These are phyloP conservation scores for Rambutsinella grinnellia DNA, from an alignment of 2,888 invertebrate genomes.

Conservation along the genomic window DNA sequence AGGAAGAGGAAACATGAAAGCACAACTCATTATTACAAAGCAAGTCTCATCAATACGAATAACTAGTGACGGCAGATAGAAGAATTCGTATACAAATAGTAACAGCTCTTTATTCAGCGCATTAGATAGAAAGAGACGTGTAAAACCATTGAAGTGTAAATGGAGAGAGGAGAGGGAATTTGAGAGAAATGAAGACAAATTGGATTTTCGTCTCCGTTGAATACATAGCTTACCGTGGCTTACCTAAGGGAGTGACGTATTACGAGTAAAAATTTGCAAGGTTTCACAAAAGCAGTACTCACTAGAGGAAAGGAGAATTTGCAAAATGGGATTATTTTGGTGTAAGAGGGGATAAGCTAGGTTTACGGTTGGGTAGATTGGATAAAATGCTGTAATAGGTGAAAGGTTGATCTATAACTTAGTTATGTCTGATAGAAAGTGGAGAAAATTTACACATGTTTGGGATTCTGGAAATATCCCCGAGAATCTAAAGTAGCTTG, in stretches of 20 bases:
- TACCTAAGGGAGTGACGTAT: background rate
- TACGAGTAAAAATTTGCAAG: too few relatives aligned
- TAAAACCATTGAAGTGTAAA: background rate
- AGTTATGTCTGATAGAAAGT: too few relatives aligned
- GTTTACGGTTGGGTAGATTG: background rate
- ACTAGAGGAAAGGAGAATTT: background rate
- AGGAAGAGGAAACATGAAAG: too few relatives aligned
- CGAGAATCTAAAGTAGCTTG: too few relatives aligned
- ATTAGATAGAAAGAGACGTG: background rate
- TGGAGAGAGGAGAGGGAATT: background rate
- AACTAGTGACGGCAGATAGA: background rate
- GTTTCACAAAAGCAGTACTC: background rate
- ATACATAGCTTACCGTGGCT: background rate
- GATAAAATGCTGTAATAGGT: too few relatives aligned
- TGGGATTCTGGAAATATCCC: too few relatives aligned
- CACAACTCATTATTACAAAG: too few relatives aligned
- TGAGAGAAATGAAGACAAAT: conserved; percentile 9
- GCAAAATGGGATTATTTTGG: background rate
- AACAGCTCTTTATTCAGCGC: too few relatives aligned
- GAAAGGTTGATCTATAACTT: too few relatives aligned
- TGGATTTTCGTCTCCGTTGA: conserved; percentile 12
- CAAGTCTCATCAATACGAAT: background rate
- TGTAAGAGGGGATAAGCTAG: background rate
- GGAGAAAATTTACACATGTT: too few relatives aligned
- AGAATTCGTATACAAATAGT: background rate